These are phyloP conservation scores for Dasyornis broadbenti DNA, from an alignment of 2,113 vertebrate genomes.

Conservation along the genomic window DNA sequence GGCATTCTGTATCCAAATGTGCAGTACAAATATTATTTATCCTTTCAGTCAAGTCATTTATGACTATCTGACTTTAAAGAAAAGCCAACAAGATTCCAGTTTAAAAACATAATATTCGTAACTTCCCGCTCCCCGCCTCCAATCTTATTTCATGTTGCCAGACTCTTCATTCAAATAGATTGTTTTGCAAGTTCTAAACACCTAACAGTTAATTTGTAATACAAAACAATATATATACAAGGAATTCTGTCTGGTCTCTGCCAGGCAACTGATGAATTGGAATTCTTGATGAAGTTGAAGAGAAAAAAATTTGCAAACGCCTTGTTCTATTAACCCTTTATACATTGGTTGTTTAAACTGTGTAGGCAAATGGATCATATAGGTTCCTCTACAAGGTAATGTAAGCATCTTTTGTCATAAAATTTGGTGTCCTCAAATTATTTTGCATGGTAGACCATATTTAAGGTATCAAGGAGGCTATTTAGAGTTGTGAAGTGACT, in stretches of 20 bases:
- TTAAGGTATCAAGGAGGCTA: neutral
- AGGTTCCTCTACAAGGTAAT: neutral
- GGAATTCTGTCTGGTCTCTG: neutral
- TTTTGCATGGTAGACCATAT: neutral
- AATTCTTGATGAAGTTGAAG: neutral
- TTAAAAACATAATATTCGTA: conserved; percentile 14
- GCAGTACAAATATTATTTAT: conserved; percentile 22
- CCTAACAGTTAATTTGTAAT: conserved; percentile 57
- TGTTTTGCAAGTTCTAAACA: conserved; percentile 14
- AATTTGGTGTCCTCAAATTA: neutral
- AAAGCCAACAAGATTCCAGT: conserved; percentile 12
- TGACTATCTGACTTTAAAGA: conserved; percentile 35
- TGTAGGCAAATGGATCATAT: neutral
- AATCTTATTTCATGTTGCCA: neutral
- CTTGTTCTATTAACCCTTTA: neutral
- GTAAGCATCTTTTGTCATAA: neutral
- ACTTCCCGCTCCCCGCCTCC: neutral
- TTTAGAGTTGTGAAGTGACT: neutral
- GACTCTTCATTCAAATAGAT: conserved; percentile 4
- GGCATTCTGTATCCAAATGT: conserved; percentile 31
- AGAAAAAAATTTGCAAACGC: neutral
- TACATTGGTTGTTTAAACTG: neutral
- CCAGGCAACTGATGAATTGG: conserved; percentile 10
- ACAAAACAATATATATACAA: conserved; percentile 19
- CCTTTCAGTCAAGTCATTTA: conserved; percentile 27